Evolutionary conservation across 2,113 vertebrate species (phyloP).

Genomic region (Callocephalon fimbriatum): DNA sequence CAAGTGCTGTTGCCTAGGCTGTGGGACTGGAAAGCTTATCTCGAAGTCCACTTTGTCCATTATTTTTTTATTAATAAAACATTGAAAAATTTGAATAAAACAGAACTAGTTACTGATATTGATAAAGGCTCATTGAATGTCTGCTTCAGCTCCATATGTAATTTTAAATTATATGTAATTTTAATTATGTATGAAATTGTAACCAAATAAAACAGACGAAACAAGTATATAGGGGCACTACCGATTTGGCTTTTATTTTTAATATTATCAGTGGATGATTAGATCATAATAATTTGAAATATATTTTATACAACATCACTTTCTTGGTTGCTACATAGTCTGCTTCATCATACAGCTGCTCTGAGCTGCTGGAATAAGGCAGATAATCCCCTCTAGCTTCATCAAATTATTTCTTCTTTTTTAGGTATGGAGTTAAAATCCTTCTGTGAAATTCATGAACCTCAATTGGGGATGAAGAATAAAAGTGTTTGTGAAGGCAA

Average conservation of each 20-base stretch:
- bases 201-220: neutral
- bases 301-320: neutral
- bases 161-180: constrained; percentile 26
- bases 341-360: neutral
- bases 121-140: neutral
- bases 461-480: neutral
- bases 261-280: neutral
- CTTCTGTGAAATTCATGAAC: neutral
- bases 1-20: neutral
- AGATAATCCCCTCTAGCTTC: neutral
- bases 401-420: neutral
- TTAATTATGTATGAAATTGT: constrained; percentile 28
- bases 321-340: neutral
- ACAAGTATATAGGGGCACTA: neutral
- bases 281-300: neutral
- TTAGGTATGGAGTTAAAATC: neutral
- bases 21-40: neutral
- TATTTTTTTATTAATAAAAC: neutral
- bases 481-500: neutral
- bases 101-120: neutral
- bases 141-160: neutral
- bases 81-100: neutral
- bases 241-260: neutral
- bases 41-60: neutral
- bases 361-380: neutral